A percentile compares a stretch with the other conserved stretches of the same genome.
phyloP scores from a whole-genome alignment of 1,140 invertebrate genomes.

The Apis mellifera region Amel_HAv3.1 CM009944.2:1050001-1050500 shows the following conservation, averaged over 20 bases:
- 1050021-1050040: background rate
- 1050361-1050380: background rate
- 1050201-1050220: background rate
- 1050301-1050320: background rate
- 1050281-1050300: background rate
- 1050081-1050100: conserved; percentile 12
- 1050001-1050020: background rate
- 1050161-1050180: conserved; percentile 49
- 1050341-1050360: background rate
- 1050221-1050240: background rate
- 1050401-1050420: too few species aligned
- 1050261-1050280: conserved; percentile 3
- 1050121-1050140: conserved; percentile 29
- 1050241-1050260: background rate
- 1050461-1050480: too few species aligned
- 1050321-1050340: background rate
- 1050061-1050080: conserved; percentile 1
- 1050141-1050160: conserved; percentile 51
- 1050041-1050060: conserved; percentile 2
- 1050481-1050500: too few species aligned
- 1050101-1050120: background rate
- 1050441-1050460: too few species aligned
- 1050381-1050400: background rate
- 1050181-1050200: background rate
- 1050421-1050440: too few species aligned